Conservation (phyloP, 1,140 invertebrate genomes). For the Macrocentrus cingulum region DNA sequence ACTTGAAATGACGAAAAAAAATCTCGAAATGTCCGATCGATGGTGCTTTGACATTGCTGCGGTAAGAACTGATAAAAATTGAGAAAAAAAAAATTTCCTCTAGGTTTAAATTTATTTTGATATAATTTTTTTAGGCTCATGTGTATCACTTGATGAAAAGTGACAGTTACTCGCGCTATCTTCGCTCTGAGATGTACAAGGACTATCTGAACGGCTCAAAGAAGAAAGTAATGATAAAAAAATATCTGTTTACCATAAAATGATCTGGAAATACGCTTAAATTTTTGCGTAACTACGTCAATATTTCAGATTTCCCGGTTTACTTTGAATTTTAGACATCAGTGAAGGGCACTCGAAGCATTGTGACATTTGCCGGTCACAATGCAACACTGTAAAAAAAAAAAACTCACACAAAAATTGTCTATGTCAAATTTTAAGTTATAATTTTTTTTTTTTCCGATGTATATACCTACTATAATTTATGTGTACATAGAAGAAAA, state of each 20-base stretch:
- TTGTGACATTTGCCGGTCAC: constrained; percentile 78
- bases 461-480: too few relatives aligned
- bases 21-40: constrained; percentile 80
- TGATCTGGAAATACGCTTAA: constrained; percentile 3
- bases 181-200: constrained; percentile 99
- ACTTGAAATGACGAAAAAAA: constrained; percentile 76
- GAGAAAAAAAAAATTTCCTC: too few relatives aligned
- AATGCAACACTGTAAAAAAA: not conserved
- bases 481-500: too few relatives aligned
- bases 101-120: too few relatives aligned
- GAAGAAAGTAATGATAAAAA: constrained; percentile 77
- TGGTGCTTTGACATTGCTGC: constrained; percentile 98
- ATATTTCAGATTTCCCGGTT: constrained; percentile 24
- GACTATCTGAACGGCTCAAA: constrained; percentile 93
- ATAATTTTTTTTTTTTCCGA: too few relatives aligned
- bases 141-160: constrained; percentile 99
- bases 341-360: constrained; percentile 83
- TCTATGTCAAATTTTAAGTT: too few relatives aligned
- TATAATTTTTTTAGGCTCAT: constrained; percentile 83
- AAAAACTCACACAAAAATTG: too few relatives aligned
- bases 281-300: constrained; percentile 17
- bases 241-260: constrained; percentile 14
- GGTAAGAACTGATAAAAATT: too few relatives aligned
- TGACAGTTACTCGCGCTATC: constrained; percentile 96
- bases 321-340: constrained; percentile 70